Conservation (phyloP, 2,888 invertebrate genomes). For the Hydroisotoma schaefferi region DNA sequence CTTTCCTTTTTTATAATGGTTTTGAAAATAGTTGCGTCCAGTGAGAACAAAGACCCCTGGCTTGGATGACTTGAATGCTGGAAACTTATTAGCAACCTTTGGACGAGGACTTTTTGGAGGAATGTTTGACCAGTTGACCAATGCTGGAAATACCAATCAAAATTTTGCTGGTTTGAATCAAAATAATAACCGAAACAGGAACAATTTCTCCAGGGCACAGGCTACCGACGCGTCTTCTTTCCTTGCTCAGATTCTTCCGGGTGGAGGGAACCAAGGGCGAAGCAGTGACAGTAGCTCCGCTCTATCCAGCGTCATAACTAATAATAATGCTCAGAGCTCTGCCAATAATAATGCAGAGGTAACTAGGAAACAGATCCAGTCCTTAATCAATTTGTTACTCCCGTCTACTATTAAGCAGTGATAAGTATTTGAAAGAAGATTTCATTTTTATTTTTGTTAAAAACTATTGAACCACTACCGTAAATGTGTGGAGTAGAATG, state of each 20-base stretch:
- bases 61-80: constrained; percentile 25
- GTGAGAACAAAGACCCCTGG: constrained; percentile 10
- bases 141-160: neutral
- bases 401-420: no score
- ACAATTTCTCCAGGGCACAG: neutral
- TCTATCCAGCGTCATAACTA: neutral
- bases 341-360: neutral
- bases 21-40: neutral
- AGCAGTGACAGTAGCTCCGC: no score
- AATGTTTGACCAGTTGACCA: constrained; percentile 40
- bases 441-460: no score
- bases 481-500: no score
- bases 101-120: constrained; percentile 46
- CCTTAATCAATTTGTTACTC: neutral
- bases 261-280: constrained; percentile 2
- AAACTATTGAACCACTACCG: no score
- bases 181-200: neutral
- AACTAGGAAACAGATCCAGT: constrained; percentile 1
- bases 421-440: no score
- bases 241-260: constrained; percentile 14
- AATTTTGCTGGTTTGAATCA: neutral
- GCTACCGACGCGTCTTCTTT: neutral
- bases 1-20: neutral
- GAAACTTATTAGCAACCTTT: constrained; percentile 43
- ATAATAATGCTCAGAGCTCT: neutral